phyloP scores from a whole-genome alignment of 2,113 vertebrate species.

The Chaetura pelagica region DNA sequence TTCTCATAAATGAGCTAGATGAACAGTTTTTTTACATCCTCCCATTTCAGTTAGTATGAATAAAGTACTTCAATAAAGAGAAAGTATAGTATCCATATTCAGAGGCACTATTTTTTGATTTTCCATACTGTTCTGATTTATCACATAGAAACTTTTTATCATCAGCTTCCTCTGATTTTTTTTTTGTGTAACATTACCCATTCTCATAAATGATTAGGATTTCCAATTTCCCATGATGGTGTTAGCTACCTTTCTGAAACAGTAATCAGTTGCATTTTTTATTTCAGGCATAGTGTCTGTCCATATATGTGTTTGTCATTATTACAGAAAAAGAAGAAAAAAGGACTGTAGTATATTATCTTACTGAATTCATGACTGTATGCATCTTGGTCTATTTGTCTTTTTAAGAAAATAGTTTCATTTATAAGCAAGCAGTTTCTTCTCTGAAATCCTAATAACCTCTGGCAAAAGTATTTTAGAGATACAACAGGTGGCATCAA shows the following conservation, averaged over 20 bases:
- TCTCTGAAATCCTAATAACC: conserved; percentile 10
- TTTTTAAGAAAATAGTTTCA: conserved; percentile 36
- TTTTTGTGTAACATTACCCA: too few relatives aligned
- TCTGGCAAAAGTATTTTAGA: conserved; percentile 24
- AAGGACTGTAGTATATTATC: neutral
- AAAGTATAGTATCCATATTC: neutral
- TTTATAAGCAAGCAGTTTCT: conserved; percentile 17
- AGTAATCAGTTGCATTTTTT: neutral
- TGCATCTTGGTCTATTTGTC: neutral
- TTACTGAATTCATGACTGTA: neutral
- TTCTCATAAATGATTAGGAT: too few relatives aligned
- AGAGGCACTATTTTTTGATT: neutral
- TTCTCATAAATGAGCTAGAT: neutral
- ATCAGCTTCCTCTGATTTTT: neutral
- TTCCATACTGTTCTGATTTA: neutral
- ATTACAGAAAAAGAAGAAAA: conserved; percentile 28
- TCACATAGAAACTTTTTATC: neutral
- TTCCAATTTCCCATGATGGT: neutral
- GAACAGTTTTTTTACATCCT: neutral
- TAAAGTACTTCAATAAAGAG: neutral
- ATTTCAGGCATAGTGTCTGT: neutral
- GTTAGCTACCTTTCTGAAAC: neutral
- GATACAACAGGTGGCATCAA: neutral
- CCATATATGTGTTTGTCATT: neutral
- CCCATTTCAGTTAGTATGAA: neutral